Evolutionary conservation across 2,888 invertebrate species (phyloP).

Genomic region (Microctonus aethiopoides): DNA sequence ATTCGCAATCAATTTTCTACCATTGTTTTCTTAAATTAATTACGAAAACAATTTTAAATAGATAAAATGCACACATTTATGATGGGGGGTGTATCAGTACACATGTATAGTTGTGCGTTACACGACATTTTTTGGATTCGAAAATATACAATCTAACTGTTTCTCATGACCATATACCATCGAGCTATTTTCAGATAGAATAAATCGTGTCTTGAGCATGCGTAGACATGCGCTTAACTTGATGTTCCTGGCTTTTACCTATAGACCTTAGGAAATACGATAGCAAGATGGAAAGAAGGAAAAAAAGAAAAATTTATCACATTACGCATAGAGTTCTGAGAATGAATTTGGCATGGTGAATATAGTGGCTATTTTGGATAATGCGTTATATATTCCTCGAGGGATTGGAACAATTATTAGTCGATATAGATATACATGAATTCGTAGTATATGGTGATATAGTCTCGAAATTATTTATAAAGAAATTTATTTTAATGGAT

Average conservation of each 20-base stretch:
- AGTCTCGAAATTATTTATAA: not conserved
- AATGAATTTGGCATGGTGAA: conserved; percentile 46
- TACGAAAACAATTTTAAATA: conserved; percentile 11
- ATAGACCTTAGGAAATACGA: not conserved
- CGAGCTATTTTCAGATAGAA: conserved; percentile 31
- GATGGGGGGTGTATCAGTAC: too few species aligned
- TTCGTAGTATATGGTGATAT: not conserved
- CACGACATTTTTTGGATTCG: not conserved
- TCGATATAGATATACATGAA: not conserved
- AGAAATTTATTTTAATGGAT: conserved; percentile 17
- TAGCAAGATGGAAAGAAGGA: not conserved
- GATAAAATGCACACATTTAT: not conserved
- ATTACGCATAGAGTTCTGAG: conserved; percentile 36
- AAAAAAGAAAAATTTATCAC: not conserved
- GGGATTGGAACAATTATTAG: not conserved
- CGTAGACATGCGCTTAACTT: not conserved
- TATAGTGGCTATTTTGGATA: not conserved
- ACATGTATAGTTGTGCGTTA: not conserved
- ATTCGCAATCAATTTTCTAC: conserved; percentile 28
- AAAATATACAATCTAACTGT: conserved; percentile 6
- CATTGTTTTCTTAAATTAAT: conserved; percentile 13
- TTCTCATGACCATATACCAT: conserved; percentile 34
- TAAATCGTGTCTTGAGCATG: conserved; percentile 22
- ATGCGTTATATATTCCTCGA: not conserved
- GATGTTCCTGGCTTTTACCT: conserved; percentile 31